A percentile compares a stretch with the other conserved stretches of the same genome.
Evolutionary conservation across 2,797 vertebrate species (phyloP).

Genomic region (Eupleurogrammus muticus): DNA sequence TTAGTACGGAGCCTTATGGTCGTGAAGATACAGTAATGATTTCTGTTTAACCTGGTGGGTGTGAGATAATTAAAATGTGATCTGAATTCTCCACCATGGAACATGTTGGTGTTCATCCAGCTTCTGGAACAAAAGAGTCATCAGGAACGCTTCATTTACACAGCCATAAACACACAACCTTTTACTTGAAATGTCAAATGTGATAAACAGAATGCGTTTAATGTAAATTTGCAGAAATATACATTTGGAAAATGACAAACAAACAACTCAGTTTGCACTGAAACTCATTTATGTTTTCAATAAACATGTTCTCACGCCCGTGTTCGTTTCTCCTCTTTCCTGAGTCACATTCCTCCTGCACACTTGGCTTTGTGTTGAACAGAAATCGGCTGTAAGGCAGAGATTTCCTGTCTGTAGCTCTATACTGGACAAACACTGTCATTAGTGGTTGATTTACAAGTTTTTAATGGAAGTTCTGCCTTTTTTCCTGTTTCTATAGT

Average conservation of each 20-base stretch:
- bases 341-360: background rate
- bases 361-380: background rate
- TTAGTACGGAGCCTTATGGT: too few relatives aligned
- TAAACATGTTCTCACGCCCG: conserved; percentile 27
- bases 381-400: background rate
- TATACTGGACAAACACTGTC: too few relatives aligned
- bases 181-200: conserved; percentile 49
- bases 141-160: conserved; percentile 55
- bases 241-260: background rate
- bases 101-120: conserved; percentile 63
- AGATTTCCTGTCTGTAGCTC: too few relatives aligned
- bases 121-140: conserved; percentile 54
- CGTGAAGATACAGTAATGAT: conserved; percentile 57
- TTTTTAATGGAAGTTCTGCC: too few relatives aligned
- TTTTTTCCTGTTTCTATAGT: too few relatives aligned
- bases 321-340: background rate
- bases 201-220: background rate
- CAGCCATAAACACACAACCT: conserved; percentile 28
- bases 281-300: conserved; percentile 45
- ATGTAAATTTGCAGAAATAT: background rate
- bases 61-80: conserved; percentile 65
- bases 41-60: conserved; percentile 62
- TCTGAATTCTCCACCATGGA: conserved; percentile 60
- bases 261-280: conserved; percentile 54
- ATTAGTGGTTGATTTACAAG: too few relatives aligned